These are phyloP conservation scores for Hypsibius dujardini DNA, from an alignment of 1,140 invertebrate species.

Conservation along the genomic window DNA sequence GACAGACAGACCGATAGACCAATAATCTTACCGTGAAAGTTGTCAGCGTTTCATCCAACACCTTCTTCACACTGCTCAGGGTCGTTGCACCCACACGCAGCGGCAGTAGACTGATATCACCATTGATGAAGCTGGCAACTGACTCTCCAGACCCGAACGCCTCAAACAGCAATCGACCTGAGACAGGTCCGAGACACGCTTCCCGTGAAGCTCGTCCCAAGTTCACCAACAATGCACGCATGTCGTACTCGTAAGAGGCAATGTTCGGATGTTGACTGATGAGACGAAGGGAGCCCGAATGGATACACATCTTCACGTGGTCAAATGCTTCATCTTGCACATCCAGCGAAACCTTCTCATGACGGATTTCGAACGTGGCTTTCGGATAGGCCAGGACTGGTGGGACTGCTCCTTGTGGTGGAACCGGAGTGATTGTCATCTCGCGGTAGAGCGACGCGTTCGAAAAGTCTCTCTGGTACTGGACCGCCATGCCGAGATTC, in stretches of 20 bases:
- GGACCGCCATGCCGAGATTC: conserved; percentile 1
- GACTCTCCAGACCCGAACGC: background rate
- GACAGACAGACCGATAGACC: background rate
- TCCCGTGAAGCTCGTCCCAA: background rate
- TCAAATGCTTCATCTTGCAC: background rate
- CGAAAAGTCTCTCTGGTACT: background rate
- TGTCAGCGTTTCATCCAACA: background rate
- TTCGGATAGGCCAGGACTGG: no score
- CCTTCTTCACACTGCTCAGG: background rate
- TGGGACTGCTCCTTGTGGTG: background rate
- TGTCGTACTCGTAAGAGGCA: background rate
- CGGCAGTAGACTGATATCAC: background rate
- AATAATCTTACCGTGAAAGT: background rate
- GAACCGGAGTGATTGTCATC: background rate
- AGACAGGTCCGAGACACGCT: background rate
- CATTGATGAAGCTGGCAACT: background rate
- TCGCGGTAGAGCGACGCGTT: background rate
- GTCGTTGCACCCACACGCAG: background rate
- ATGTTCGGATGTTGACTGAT: background rate
- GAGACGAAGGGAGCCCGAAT: background rate
- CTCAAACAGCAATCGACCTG: background rate
- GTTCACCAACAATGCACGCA: background rate
- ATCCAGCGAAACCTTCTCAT: conserved; percentile 5
- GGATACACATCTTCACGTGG: background rate
- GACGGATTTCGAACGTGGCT: background rate